Percentiles rank a stretch among this genome's conserved stretches.
Evolutionary conservation across 1,140 invertebrate genomes (phyloP).

Genomic region (Carcinoscorpius rotundicauda): DNA sequence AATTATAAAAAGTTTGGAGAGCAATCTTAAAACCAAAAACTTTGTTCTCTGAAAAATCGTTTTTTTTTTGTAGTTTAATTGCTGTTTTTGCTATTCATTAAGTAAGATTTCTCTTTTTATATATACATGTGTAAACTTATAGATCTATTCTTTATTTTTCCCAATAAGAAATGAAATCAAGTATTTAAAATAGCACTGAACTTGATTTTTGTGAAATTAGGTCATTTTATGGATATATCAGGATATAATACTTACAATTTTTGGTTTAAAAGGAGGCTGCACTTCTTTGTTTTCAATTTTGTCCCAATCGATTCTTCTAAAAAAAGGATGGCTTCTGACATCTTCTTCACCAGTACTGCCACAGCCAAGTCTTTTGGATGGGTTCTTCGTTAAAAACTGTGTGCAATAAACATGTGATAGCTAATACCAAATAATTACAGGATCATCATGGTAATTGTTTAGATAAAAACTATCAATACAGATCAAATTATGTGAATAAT

Average conservation of each 20-base stretch:
- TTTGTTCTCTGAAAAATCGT: too few species aligned
- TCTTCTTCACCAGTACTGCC: conserved; percentile 76
- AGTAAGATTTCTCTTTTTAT: too few species aligned
- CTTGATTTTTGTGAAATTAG: too few species aligned
- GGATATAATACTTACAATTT: conserved; percentile 66
- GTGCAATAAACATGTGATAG: conserved; percentile 21
- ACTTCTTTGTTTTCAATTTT: conserved; percentile 91
- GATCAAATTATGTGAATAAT: conserved; percentile 25
- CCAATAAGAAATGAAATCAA: too few species aligned
- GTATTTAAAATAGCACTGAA: too few species aligned
- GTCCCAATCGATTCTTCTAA: conserved; percentile 94
- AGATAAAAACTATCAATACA: too few species aligned
- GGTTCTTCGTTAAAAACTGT: conserved; percentile 89
- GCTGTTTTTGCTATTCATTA: too few species aligned
- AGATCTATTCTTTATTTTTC: conserved; percentile 67
- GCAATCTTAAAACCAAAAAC: conserved; percentile 2
- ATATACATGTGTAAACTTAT: too few species aligned
- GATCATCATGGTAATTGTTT: not conserved
- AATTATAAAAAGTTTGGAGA: not conserved
- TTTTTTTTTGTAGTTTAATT: too few species aligned
- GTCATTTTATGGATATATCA: too few species aligned
- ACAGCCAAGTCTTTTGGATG: conserved; percentile 85
- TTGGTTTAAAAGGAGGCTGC: conserved; percentile 97
- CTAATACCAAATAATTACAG: conserved; percentile 15
- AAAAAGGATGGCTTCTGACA: conserved; percentile 89